A percentile compares a stretch with the other conserved stretches of the same genome.
phyloP scores from a whole-genome alignment of 2,113 vertebrate species.

The Ursus arctos region DNA sequence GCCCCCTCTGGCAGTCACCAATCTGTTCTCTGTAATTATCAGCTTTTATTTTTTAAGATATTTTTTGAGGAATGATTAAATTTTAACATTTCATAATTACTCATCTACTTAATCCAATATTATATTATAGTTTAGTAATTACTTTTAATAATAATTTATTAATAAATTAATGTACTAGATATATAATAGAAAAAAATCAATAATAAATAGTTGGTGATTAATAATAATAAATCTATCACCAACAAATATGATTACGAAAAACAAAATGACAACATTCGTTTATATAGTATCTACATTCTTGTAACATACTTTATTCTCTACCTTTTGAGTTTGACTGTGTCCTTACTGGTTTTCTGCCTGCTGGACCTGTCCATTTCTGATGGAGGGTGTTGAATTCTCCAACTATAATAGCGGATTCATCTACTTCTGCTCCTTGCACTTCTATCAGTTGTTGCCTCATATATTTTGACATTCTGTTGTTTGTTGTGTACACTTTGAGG shows the following conservation, averaged over 20 bases:
- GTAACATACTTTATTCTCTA: neutral
- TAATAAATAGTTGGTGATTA: neutral
- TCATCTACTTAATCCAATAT: neutral
- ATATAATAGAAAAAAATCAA: neutral
- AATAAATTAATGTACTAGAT: too few relatives aligned
- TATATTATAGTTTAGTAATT: neutral
- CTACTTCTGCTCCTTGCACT: too few relatives aligned
- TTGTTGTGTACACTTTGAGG: neutral
- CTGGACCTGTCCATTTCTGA: too few relatives aligned
- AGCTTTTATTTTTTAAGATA: neutral
- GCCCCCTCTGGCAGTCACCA: neutral
- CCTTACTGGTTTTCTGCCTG: too few relatives aligned
- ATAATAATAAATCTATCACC: neutral
- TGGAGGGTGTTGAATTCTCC: too few relatives aligned
- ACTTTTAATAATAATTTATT: too few relatives aligned
- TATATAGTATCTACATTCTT: neutral
- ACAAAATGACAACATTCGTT: neutral
- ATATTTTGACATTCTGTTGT: neutral
- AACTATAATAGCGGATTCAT: too few relatives aligned
- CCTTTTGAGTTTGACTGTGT: neutral
- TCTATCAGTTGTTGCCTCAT: neutral
- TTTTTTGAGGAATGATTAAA: neutral
- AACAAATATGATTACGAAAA: neutral
- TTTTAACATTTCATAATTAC: neutral
- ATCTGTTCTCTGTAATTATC: neutral